A percentile compares a stretch with the other conserved stretches of the same genome.
These are phyloP conservation scores for Xyliphius kryptos DNA, from an alignment of 2,113 vertebrate genomes.

Conservation along the genomic window DNA sequence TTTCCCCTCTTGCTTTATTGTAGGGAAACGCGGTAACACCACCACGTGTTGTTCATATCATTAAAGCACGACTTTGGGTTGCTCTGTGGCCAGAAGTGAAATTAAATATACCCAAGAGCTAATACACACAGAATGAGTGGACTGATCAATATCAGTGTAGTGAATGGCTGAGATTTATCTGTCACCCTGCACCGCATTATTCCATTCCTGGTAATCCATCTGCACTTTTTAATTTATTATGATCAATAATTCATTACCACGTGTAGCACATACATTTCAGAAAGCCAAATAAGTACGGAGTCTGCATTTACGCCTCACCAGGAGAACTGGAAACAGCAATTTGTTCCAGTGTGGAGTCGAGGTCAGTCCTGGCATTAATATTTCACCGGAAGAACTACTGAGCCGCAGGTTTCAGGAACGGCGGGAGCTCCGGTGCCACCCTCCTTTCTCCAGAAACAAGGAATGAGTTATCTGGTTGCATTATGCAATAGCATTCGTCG, in stretches of 20 bases:
- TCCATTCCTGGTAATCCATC: background rate
- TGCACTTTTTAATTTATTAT: slow-evolving; percentile 1
- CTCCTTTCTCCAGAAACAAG: slow-evolving; percentile 1
- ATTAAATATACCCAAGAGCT: background rate
- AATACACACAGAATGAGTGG: background rate
- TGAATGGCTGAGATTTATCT: background rate
- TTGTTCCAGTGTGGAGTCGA: background rate
- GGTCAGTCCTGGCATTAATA: slow-evolving; percentile 21
- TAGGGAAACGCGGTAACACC: background rate
- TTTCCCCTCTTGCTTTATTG: background rate
- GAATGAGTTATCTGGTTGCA: slow-evolving; percentile 23
- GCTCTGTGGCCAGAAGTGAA: background rate
- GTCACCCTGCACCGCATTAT: background rate
- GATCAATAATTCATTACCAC: background rate
- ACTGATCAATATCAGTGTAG: background rate
- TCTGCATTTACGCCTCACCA: background rate
- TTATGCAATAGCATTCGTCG: slow-evolving; percentile 28
- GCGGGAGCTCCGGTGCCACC: background rate
- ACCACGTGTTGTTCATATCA: background rate
- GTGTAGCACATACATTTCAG: background rate
- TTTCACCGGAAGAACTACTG: slow-evolving; percentile 14
- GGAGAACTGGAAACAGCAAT: background rate
- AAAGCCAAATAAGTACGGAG: background rate
- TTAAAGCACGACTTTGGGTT: slow-evolving; percentile 1
- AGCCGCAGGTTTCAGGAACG: slow-evolving; percentile 10